Evolutionary conservation across 2,888 invertebrate species (phyloP).

Genomic region (Cantharis rufa): DNA sequence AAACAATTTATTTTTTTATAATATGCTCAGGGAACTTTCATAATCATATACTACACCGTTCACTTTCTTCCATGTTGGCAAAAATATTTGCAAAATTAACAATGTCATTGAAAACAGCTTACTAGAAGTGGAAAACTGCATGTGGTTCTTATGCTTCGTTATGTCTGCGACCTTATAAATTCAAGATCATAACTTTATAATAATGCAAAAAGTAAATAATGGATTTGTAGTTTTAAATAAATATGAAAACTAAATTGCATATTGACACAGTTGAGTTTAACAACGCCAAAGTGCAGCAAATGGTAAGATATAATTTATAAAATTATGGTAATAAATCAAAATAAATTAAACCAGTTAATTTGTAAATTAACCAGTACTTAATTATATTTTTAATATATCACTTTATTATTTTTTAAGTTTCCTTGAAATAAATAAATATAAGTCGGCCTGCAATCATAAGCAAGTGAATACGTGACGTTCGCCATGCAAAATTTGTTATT

Average conservation of each 20-base stretch:
- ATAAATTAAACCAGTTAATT: neutral
- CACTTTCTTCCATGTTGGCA: neutral
- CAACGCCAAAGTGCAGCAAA: neutral
- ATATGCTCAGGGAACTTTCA: neutral
- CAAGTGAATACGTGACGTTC: neutral
- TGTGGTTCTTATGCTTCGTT: neutral
- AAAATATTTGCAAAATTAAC: neutral
- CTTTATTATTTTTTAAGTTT: neutral
- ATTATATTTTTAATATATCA: neutral
- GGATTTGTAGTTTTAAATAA: neutral
- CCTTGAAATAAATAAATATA: neutral
- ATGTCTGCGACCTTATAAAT: neutral
- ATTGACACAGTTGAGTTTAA: too few relatives aligned
- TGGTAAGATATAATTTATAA: neutral
- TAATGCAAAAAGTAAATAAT: neutral
- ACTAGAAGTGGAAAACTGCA: neutral
- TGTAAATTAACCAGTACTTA: neutral
- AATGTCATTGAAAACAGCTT: neutral
- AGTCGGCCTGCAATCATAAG: neutral
- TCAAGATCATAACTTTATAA: neutral
- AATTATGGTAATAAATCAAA: neutral
- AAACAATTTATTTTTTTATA: neutral
- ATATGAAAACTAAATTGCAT: too few relatives aligned
- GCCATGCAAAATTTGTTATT: neutral
- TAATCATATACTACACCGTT: neutral